Percentiles rank a stretch among this genome's conserved stretches.
phyloP scores from a whole-genome alignment of 37 sponge, comb jelly and placozoan genomes.

The Halisarca cf. caerulea region DNA sequence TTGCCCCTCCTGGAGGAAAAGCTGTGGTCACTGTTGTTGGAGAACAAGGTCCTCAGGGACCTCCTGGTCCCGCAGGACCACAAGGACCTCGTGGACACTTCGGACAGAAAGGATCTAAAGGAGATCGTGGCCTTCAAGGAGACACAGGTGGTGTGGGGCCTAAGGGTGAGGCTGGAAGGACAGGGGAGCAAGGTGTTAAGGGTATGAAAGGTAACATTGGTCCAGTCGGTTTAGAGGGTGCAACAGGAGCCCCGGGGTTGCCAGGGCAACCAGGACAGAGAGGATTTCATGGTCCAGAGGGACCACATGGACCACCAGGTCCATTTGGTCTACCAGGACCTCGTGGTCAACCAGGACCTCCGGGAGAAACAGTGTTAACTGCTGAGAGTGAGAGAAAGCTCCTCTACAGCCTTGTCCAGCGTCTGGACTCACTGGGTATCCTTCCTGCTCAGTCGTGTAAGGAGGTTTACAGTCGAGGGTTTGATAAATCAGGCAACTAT shows the following conservation, averaged over 20 bases:
- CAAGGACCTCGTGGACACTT: background rate
- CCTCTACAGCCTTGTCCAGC: background rate
- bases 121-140: background rate
- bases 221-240: background rate
- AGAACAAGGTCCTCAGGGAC: slow-evolving; percentile 5
- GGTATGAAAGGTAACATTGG: slow-evolving; percentile 1
- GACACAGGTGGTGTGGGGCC: background rate
- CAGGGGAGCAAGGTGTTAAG: background rate
- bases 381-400: background rate
- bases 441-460: background rate
- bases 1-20: slow-evolving; percentile 7
- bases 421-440: too few relatives aligned
- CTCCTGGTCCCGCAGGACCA: background rate
- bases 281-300: background rate
- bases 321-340: background rate
- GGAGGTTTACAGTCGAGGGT: background rate
- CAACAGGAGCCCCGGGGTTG: background rate
- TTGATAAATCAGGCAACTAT: background rate
- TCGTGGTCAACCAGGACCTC: background rate
- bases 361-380: background rate
- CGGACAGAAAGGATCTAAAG: slow-evolving; percentile 6
- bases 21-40: background rate
- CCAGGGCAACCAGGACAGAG: background rate
- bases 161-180: background rate
- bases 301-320: background rate